Evolutionary conservation across 2,113 vertebrate species (phyloP).

Genomic region (Ochotona princeps): DNA sequence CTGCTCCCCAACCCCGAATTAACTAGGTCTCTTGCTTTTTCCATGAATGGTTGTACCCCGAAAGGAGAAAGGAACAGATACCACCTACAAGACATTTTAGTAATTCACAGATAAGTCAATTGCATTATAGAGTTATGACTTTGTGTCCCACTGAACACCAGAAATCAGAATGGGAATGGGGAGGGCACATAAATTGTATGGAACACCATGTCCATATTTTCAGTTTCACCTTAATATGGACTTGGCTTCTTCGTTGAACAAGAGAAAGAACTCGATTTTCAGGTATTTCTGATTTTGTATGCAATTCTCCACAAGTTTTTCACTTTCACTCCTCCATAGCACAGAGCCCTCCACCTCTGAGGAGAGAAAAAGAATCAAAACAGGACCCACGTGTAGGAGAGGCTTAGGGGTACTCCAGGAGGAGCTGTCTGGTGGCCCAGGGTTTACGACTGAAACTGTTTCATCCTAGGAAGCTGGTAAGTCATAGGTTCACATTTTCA

Average conservation of each 20-base stretch:
- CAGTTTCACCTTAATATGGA: neutral
- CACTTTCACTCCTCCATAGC: neutral
- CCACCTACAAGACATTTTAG: neutral
- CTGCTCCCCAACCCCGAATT: neutral
- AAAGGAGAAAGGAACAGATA: neutral
- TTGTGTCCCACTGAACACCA: neutral
- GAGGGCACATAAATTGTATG: neutral
- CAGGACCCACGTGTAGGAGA: neutral
- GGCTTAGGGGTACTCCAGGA: neutral
- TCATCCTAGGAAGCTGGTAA: neutral
- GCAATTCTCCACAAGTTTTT: neutral
- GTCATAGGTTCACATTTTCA: neutral
- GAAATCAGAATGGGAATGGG: neutral
- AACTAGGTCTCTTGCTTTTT: neutral
- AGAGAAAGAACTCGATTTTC: neutral
- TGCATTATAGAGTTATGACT: conserved; percentile 10
- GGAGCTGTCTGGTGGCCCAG: neutral
- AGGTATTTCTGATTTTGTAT: neutral
- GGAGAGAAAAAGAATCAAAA: neutral
- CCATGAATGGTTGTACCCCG: neutral
- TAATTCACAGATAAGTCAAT: conserved; percentile 29
- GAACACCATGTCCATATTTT: conserved; percentile 45
- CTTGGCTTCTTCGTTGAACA: neutral
- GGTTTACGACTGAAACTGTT: neutral
- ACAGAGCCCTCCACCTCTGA: neutral